These are phyloP conservation scores for Anadara kagoshimensis DNA, from an alignment of 1,140 invertebrate species.

Conservation along the genomic window DNA sequence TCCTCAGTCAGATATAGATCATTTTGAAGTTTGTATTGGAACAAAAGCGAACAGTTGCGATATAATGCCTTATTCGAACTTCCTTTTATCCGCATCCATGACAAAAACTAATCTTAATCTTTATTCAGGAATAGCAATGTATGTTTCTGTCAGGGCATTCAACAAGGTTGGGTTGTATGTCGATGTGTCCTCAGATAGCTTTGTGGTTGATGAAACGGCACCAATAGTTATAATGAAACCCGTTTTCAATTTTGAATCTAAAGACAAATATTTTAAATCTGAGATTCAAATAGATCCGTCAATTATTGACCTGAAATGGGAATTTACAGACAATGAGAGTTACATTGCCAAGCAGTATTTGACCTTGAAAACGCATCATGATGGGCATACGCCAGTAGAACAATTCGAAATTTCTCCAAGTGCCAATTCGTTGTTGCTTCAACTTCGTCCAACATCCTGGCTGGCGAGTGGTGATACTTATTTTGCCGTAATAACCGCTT, in stretches of 20 bases:
- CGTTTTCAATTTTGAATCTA: slow-evolving; percentile 5
- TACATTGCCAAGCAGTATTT: slow-evolving; percentile 42
- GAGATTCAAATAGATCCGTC: slow-evolving; percentile 43
- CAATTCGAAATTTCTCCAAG: slow-evolving; percentile 10
- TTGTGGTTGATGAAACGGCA: slow-evolving; percentile 44
- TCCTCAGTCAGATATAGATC: slow-evolving; percentile 48
- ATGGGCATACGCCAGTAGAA: slow-evolving; percentile 33
- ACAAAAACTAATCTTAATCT: slow-evolving; percentile 31
- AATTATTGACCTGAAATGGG: slow-evolving; percentile 43
- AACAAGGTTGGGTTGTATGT: slow-evolving; percentile 44
- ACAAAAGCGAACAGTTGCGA: slow-evolving; percentile 29
- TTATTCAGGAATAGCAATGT: slow-evolving; percentile 24
- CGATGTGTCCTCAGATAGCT: slow-evolving; percentile 35
- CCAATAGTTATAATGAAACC: slow-evolving; percentile 26
- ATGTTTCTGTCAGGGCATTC: slow-evolving; percentile 39
- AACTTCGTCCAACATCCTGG: slow-evolving; percentile 24
- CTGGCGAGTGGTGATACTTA: slow-evolving; percentile 49
- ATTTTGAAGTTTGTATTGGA: slow-evolving; percentile 51
- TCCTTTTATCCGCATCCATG: slow-evolving; percentile 21
- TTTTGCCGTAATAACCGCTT: slow-evolving; percentile 43
- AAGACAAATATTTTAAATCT: neutral
- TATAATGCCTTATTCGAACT: slow-evolving; percentile 10
- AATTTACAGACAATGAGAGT: slow-evolving; percentile 53
- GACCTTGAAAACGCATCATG: slow-evolving; percentile 38
- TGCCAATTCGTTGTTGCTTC: slow-evolving; percentile 10